phyloP scores from a whole-genome alignment of 2,797 vertebrate genomes.

The Netta rufina region DNA sequence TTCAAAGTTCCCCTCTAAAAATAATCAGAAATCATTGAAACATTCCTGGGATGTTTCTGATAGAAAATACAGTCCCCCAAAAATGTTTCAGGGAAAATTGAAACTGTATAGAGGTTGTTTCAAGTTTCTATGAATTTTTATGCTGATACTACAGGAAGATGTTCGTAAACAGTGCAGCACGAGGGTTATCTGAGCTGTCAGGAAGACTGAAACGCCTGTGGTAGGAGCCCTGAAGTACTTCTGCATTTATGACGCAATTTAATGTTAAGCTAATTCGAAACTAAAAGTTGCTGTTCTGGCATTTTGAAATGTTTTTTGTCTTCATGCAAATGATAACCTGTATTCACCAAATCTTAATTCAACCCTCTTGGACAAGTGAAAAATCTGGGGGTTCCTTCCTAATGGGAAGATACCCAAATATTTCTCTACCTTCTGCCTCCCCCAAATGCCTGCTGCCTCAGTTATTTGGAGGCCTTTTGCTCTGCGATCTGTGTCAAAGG shows the following conservation, averaged over 20 bases:
- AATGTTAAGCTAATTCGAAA: background rate
- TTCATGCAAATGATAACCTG: background rate
- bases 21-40: background rate
- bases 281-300: background rate
- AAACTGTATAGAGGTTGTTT: background rate
- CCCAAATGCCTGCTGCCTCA: background rate
- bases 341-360: background rate
- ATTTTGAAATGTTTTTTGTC: background rate
- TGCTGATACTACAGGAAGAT: background rate
- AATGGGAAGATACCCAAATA: background rate
- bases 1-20: background rate
- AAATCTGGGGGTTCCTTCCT: background rate
- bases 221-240: background rate
- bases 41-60: background rate
- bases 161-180: accelerated
- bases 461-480: background rate
- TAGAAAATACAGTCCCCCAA: background rate
- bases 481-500: background rate
- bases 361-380: background rate
- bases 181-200: background rate
- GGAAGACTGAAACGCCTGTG: background rate
- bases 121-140: background rate
- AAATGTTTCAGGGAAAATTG: background rate
- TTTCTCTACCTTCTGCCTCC: background rate
- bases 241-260: background rate